Conservation (phyloP, 2,888 invertebrate species). For the Cephalotes varians region DNA sequence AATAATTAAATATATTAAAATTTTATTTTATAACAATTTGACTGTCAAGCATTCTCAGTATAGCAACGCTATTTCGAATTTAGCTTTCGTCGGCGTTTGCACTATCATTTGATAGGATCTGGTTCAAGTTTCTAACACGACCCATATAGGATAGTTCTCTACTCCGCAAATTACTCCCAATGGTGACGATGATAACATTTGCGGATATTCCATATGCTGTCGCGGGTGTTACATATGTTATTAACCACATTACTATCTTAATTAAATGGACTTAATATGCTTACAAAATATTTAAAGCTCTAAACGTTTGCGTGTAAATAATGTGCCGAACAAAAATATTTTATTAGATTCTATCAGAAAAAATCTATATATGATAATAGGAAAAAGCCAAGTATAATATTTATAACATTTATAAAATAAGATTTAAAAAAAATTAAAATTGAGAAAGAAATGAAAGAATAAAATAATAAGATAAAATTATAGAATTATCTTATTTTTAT, state of each 20-base stretch:
- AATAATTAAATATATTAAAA: constrained; percentile 3
- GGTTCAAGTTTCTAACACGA: constrained; percentile 46
- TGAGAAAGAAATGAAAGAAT: not conserved
- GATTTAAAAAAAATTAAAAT: not conserved
- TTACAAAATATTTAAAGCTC: constrained; percentile 2
- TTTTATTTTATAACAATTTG: not conserved
- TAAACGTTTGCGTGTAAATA: not conserved
- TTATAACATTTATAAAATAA: not conserved
- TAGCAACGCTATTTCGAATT: constrained; percentile 17
- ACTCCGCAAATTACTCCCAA: constrained; percentile 51
- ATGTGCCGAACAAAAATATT: not conserved
- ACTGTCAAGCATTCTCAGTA: not conserved
- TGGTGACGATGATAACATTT: constrained; percentile 47
- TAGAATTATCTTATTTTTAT: constrained; percentile 15
- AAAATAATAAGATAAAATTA: not conserved
- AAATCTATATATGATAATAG: not conserved
- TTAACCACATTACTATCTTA: constrained; percentile 40
- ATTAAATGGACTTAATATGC: constrained; percentile 8
- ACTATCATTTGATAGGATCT: constrained; percentile 30
- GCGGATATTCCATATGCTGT: constrained; percentile 43
- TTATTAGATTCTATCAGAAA: not conserved
- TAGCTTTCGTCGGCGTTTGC: constrained; percentile 22
- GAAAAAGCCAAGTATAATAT: not conserved
- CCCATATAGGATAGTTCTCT: constrained; percentile 33
- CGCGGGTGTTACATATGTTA: constrained; percentile 36